Conservation (phyloP, 2,797 vertebrate genomes). For the Malurus splendens region DNA sequence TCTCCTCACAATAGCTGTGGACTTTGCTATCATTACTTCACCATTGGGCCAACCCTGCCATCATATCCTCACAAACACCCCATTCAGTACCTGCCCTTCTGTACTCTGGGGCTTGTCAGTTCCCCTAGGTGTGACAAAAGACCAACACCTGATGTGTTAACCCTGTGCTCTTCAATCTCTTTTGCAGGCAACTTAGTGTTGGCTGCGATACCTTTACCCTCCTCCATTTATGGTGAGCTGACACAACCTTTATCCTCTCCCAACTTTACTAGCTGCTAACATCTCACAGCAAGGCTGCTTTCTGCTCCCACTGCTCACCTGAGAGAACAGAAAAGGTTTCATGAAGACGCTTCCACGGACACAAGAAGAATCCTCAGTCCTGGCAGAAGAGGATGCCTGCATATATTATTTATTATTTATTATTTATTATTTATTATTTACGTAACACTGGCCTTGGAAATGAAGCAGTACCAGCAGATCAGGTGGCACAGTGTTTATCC, state of each 20-base stretch:
- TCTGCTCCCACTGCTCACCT: not conserved
- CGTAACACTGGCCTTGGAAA: not conserved
- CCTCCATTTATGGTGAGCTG: not conserved
- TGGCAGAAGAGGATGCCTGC: not conserved
- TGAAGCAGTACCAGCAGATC: not conserved
- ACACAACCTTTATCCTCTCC: not conserved
- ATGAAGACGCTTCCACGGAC: not conserved
- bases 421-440: not conserved
- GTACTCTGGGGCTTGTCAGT: not conserved
- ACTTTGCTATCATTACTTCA: not conserved
- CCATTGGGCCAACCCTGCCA: not conserved
- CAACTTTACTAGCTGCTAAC: not conserved
- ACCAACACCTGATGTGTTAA: not conserved
- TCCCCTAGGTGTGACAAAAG: not conserved
- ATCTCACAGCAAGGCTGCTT: not conserved
- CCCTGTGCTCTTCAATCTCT: not conserved
- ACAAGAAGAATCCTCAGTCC: not conserved
- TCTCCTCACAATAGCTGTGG: rapidly evolving
- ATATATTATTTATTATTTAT: not conserved
- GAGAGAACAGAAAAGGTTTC: not conserved
- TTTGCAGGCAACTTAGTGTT: not conserved
- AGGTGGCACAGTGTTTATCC: not conserved
- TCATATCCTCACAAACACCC: not conserved
- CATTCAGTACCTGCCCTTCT: not conserved
- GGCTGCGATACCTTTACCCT: not conserved